These are phyloP conservation scores for Siphamia tubifer DNA, from an alignment of 2,113 vertebrate species.

Conservation along the genomic window DNA sequence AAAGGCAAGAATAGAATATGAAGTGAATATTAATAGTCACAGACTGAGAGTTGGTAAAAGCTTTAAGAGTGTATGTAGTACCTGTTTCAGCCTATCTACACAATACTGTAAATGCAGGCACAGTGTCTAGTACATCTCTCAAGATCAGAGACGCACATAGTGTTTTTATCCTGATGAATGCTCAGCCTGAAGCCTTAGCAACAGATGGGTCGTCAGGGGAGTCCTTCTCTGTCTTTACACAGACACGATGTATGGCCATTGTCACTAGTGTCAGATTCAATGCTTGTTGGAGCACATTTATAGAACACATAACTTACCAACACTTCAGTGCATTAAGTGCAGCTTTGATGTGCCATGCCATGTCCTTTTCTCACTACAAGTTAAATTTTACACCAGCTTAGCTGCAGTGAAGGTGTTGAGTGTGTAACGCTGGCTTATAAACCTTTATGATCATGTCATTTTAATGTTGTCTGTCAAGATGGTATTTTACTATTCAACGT, in stretches of 20 bases:
- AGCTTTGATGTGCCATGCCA: no score
- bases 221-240: constrained; percentile 33
- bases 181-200: constrained; percentile 34
- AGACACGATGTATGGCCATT: constrained; percentile 51
- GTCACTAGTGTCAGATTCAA: constrained; percentile 51
- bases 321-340: constrained; percentile 16
- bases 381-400: no score
- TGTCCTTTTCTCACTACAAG: no score
- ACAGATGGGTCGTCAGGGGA: constrained; percentile 43
- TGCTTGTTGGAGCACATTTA: constrained; percentile 55
- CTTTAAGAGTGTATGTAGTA: neutral
- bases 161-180: constrained; percentile 37
- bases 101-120: constrained; percentile 26
- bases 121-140: constrained; percentile 18
- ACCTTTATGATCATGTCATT: no score
- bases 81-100: neutral
- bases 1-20: no score
- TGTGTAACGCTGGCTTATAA: no score
- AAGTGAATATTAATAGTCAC: no score
- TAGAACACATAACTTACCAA: constrained; percentile 31
- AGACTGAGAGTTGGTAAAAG: no score
- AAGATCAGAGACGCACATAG: constrained; percentile 22
- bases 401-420: no score
- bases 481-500: no score
- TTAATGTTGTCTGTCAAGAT: no score